Conservation (phyloP, 2,797 vertebrate genomes). For the Hypotaenidia philippensis region DNA sequence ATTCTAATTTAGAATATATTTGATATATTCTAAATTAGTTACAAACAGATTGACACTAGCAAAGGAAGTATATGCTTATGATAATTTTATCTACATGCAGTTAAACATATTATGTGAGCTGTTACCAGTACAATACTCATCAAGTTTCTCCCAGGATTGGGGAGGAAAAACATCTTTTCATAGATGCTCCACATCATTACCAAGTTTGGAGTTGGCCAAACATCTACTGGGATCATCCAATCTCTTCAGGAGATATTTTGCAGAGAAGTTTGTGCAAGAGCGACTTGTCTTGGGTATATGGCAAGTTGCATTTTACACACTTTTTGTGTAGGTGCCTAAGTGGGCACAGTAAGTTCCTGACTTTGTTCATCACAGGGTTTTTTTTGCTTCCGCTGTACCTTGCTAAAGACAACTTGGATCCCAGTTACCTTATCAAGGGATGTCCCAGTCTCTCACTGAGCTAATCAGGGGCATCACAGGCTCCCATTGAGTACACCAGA, state of each 20-base stretch:
- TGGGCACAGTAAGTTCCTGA: background rate
- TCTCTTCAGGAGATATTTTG: background rate
- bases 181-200: background rate
- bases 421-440: background rate
- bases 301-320: background rate
- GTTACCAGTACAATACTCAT: background rate
- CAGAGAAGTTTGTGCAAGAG: background rate
- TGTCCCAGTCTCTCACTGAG: background rate
- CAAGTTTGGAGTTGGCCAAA: background rate
- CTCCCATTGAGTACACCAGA: background rate
- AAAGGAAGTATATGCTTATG: background rate
- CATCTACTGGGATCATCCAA: rapidly evolving
- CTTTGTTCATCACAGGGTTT: background rate
- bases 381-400: background rate
- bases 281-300: background rate
- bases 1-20: no score
- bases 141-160: background rate
- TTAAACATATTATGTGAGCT: background rate
- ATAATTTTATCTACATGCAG: background rate
- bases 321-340: background rate
- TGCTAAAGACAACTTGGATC: background rate
- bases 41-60: background rate
- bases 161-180: background rate
- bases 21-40: background rate
- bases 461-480: background rate